Evolutionary conservation across 2,113 vertebrate species (phyloP).

Genomic region (Tursiops truncatus): DNA sequence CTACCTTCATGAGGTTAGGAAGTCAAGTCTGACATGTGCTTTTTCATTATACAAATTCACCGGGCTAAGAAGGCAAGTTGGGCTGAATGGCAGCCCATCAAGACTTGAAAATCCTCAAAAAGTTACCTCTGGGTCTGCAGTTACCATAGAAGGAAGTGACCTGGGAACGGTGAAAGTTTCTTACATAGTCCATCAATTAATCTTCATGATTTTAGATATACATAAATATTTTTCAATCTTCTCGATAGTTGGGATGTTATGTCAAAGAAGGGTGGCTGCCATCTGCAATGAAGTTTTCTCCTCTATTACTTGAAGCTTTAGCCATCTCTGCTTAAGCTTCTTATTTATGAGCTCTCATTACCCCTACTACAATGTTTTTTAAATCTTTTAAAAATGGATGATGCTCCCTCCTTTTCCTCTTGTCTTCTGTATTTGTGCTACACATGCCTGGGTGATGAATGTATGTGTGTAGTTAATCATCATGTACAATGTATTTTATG

Average conservation of each 20-base stretch:
- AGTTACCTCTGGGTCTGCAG: background rate
- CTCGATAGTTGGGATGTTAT: background rate
- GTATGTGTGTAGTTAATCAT: background rate
- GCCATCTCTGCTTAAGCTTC: background rate
- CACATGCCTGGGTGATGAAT: background rate
- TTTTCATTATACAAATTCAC: background rate
- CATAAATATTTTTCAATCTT: background rate
- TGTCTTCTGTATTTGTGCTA: background rate
- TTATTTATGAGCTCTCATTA: background rate
- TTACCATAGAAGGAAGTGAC: background rate
- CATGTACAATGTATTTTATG: background rate
- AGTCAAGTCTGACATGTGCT: background rate
- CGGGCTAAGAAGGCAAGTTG: background rate
- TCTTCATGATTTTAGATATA: background rate
- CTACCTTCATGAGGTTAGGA: background rate
- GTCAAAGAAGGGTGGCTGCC: background rate
- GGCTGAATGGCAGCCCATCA: background rate
- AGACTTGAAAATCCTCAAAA: background rate
- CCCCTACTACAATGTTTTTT: background rate
- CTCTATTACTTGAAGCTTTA: background rate
- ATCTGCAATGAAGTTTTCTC: background rate
- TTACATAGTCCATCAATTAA: background rate
- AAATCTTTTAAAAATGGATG: background rate
- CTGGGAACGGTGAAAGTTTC: background rate
- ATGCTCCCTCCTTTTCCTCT: background rate